Evolutionary conservation across 2,113 vertebrate species (phyloP), one percentile per base, ranked within the genome.

Genomic region (Piaya cayana): DNA sequence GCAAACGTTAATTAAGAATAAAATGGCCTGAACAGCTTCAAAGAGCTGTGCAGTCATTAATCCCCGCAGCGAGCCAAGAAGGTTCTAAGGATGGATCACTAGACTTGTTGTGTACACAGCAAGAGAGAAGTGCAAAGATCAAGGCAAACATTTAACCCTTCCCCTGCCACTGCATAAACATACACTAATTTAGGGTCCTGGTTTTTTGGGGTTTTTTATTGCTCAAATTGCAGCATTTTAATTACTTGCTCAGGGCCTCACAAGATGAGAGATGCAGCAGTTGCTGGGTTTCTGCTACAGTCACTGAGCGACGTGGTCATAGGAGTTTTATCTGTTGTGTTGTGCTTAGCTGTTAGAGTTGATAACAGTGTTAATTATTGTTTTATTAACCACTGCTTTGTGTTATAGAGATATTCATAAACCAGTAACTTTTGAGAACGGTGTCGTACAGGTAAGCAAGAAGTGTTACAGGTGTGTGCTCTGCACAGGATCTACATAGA

Each of bases 1-100:
- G 82, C 69, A 95, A 88, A 76, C 52, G 84, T 95, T 93, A 94
- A 90, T 96, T 88, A 83, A 87, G 95, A 94, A 75, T 83, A 86
- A 86, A 95, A 90, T 62, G 86, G 91, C 71, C 56, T 1, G 26
- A 74, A 26, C 43, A 71, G 90, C 91, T 95, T 95, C 92, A 96
- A 83, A 95, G 91, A 90, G 62, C 82, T 63, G 36, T 60, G 69
- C 64, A 84, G 77, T 93, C 83, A 93, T 96, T 96, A 93, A 92
- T 88, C 71, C 92, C 91, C 78, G 85, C 30, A 82, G 89, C 63
- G 52, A 65, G 67, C 81, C 87, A 92, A 58, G 90, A 36, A 68
- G 71, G 86, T 32, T 82, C 78, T 87, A 56, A 70, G 77, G 84
- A 85, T 71, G 82, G 87, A 93, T 95, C 90, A 92, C 93, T 82